phyloP scores from a whole-genome alignment of 2,113 vertebrate species.

The Scomber scombrus region DNA sequence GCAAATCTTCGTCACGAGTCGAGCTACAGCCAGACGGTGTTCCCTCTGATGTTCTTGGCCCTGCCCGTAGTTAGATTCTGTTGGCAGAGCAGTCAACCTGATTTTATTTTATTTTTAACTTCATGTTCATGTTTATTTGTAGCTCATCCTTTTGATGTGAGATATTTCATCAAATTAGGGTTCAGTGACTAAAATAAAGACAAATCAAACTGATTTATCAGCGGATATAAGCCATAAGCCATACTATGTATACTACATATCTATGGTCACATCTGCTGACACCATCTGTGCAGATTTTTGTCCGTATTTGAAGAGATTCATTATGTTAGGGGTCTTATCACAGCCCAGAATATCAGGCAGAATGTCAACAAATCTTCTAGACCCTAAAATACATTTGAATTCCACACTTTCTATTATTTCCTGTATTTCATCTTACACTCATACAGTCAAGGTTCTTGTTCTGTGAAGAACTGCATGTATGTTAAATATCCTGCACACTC shows the following conservation, averaged over 20 bases:
- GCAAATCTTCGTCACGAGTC: slow-evolving; percentile 1
- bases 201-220: slow-evolving; percentile 7
- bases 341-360: not conserved
- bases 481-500: not conserved
- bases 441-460: not conserved
- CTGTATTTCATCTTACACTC: not conserved
- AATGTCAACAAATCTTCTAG: not conserved
- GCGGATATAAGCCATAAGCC: not conserved
- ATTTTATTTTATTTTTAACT: not conserved
- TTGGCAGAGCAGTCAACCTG: slow-evolving; percentile 32
- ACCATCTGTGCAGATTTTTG: slow-evolving; percentile 2
- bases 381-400: slow-evolving; percentile 1
- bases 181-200: slow-evolving; percentile 28
- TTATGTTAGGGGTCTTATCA: not conserved
- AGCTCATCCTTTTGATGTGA: slow-evolving; percentile 32
- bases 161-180: slow-evolving; percentile 23
- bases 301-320: slow-evolving; percentile 1
- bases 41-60: slow-evolving; percentile 46
- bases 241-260: no score
- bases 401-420: no score
- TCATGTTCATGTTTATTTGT: slow-evolving; percentile 12
- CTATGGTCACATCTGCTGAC: slow-evolving; percentile 1
- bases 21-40: slow-evolving; percentile 16
- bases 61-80: slow-evolving; percentile 7
- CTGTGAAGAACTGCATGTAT: slow-evolving; percentile 3